Percentiles rank a stretch among this genome's conserved stretches.
These are phyloP conservation scores for Eupithecia inturbata DNA, from an alignment of 2,888 invertebrate genomes.

Conservation along the genomic window DNA sequence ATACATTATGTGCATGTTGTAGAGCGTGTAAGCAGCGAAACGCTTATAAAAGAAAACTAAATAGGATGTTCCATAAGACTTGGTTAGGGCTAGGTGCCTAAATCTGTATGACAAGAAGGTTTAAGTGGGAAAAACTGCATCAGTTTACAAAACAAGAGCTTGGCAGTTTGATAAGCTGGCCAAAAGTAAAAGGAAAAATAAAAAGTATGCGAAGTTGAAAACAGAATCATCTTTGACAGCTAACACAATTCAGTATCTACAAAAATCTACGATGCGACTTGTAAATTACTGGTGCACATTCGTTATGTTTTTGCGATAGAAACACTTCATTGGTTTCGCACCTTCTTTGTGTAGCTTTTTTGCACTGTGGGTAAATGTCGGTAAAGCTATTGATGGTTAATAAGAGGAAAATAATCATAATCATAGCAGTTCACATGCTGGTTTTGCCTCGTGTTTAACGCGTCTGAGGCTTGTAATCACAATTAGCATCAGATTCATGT, in stretches of 20 bases:
- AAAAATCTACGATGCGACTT: slow-evolving; percentile 3
- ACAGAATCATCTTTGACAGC: background rate
- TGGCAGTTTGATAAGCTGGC: background rate
- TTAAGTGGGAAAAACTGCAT: background rate
- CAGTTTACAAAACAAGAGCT: background rate
- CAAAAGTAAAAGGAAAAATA: background rate
- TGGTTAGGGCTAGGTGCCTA: background rate
- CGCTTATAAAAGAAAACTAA: background rate
- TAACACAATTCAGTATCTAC: background rate
- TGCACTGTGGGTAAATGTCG: slow-evolving; percentile 55
- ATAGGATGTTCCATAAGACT: background rate
- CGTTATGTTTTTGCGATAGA: slow-evolving; percentile 53
- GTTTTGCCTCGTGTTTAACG: slow-evolving; percentile 59
- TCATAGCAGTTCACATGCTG: slow-evolving; percentile 55
- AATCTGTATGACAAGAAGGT: background rate
- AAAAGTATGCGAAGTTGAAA: background rate
- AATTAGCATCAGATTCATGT: slow-evolving; percentile 61
- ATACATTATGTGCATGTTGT: background rate
- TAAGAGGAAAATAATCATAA: slow-evolving; percentile 50
- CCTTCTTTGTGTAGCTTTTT: slow-evolving; percentile 52
- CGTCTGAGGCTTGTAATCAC: slow-evolving; percentile 57
- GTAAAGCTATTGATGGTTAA: slow-evolving; percentile 46
- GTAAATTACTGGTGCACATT: slow-evolving; percentile 14
- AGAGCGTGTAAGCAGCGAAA: background rate
- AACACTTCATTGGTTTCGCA: slow-evolving; percentile 62